A percentile compares a stretch with the other conserved stretches of the same genome.
phyloP scores from a whole-genome alignment of 2,113 vertebrate genomes.

The Phocoena sinus region DNA sequence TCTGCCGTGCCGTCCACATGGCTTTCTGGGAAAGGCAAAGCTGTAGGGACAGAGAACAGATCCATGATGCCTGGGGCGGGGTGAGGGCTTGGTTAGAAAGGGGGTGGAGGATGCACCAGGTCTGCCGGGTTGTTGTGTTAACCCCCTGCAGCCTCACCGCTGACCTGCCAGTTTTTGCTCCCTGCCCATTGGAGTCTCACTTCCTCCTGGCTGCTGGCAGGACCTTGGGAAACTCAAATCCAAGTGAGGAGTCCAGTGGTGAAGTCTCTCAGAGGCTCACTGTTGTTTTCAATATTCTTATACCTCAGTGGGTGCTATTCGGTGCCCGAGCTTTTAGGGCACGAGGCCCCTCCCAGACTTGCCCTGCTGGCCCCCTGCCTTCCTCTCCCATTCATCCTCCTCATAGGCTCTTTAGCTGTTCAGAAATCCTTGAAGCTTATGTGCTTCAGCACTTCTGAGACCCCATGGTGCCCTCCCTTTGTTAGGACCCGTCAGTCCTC shows the following conservation, averaged over 20 bases:
- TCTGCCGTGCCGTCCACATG: not conserved
- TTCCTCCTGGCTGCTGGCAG: not conserved
- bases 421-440: not conserved
- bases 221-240: not conserved
- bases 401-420: not conserved
- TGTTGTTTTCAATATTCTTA: not conserved
- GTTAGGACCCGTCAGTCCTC: not conserved
- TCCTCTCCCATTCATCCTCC: not conserved
- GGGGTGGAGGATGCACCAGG: not conserved
- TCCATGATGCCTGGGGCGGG: accelerated
- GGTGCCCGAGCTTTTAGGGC: not conserved
- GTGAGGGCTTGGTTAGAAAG: not conserved
- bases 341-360: not conserved
- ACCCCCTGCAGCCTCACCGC: not conserved
- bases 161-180: not conserved
- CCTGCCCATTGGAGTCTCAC: no score
- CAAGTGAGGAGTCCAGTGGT: no score
- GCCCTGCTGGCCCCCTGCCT: not conserved
- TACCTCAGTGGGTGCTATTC: not conserved
- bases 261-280: not conserved
- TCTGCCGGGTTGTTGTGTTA: no score
- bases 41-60: not conserved
- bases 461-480: not conserved
- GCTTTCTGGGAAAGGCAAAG: not conserved
- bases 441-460: not conserved